Percentiles rank a stretch among this genome's conserved stretches.
These are phyloP conservation scores for Homarus americanus DNA, from an alignment of 1,140 invertebrate species.

Conservation along the genomic window DNA sequence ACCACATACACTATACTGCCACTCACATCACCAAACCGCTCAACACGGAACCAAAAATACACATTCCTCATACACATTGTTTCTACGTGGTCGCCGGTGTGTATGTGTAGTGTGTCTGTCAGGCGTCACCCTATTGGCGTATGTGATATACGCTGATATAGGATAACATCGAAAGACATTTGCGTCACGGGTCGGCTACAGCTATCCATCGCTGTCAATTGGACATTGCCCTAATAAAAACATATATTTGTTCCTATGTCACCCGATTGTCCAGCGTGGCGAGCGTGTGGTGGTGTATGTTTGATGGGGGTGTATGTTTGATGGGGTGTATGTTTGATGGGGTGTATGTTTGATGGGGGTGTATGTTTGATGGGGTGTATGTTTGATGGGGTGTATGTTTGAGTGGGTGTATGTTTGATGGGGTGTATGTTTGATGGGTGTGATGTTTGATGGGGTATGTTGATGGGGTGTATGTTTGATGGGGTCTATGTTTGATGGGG, in stretches of 20 bases:
- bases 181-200: neutral
- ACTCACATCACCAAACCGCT: neutral
- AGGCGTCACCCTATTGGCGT: constrained; percentile 9
- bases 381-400: too few species aligned
- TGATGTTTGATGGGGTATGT: neutral
- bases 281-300: neutral
- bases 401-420: too few species aligned
- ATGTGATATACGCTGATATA: neutral
- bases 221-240: constrained; percentile 48
- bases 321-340: neutral
- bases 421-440: too few species aligned
- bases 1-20: neutral
- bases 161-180: constrained; percentile 33
- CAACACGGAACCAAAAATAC: neutral
- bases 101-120: neutral
- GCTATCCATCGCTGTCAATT: constrained; percentile 44
- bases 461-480: neutral
- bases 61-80: neutral
- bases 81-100: neutral
- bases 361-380: too few species aligned
- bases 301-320: neutral
- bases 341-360: too few species aligned
- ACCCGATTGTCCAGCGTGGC: constrained; percentile 3
- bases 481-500: too few species aligned
- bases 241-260: constrained; percentile 40